phyloP scores from a whole-genome alignment of 2,888 invertebrate genomes.

The Sphecodes monilicornis region DNA sequence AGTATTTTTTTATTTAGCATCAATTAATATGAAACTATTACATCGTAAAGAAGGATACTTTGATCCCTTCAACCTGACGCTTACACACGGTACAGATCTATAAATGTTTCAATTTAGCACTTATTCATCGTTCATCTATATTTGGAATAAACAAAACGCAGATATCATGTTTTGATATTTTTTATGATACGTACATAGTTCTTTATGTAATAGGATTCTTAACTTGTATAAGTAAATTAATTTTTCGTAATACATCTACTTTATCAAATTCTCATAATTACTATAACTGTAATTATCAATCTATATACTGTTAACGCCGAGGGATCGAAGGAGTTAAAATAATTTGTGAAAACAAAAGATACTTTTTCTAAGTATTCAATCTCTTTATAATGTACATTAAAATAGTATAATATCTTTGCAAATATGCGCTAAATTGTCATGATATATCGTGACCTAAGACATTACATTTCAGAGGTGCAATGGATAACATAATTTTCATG shows the following conservation, averaged over 20 bases:
- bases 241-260: background rate
- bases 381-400: background rate
- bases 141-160: background rate
- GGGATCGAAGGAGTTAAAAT: conserved; percentile 14
- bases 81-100: background rate
- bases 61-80: conserved; percentile 5
- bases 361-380: conserved; percentile 23
- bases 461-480: conserved; percentile 39
- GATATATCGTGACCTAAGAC: conserved; percentile 8
- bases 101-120: background rate
- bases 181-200: background rate
- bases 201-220: background rate
- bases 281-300: background rate
- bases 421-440: conserved; percentile 6
- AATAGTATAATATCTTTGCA: conserved; percentile 6
- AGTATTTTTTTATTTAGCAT: conserved; percentile 45
- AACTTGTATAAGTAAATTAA: background rate
- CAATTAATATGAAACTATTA: conserved; percentile 10
- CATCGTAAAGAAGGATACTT: background rate
- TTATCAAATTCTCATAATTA: background rate
- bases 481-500: conserved; percentile 53
- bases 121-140: background rate
- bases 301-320: background rate
- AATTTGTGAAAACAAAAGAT: conserved; percentile 12
- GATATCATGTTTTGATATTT: background rate